Conservation (phyloP, 2,888 invertebrate genomes). For the Tinea trinotella region DNA sequence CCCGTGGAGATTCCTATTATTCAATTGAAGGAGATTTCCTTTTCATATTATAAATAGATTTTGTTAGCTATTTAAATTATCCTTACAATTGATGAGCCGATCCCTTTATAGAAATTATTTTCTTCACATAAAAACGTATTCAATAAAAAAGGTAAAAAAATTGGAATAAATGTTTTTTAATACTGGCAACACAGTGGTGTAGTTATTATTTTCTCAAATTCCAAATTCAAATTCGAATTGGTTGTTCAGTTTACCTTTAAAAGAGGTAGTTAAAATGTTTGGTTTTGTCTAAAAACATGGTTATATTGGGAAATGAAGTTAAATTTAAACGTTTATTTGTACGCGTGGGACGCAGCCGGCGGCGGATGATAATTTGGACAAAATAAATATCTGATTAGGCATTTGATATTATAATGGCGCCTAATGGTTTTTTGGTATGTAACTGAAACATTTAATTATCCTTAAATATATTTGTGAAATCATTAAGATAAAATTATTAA, state of each 20-base stretch:
- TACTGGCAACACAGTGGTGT: background rate
- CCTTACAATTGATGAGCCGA: background rate
- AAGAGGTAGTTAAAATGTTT: background rate
- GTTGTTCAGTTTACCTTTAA: background rate
- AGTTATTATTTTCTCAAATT: too few species aligned
- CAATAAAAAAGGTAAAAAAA: background rate
- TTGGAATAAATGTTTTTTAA: background rate
- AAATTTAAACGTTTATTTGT: too few species aligned
- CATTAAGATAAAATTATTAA: too few species aligned
- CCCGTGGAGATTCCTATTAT: background rate
- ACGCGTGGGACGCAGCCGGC: background rate
- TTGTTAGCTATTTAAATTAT: background rate
- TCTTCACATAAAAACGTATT: background rate
- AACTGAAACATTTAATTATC: background rate
- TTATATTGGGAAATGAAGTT: background rate
- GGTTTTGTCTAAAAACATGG: background rate
- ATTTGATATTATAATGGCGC: background rate
- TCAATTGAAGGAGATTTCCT: conserved; percentile 7
- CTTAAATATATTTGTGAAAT: too few species aligned
- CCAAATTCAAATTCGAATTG: background rate
- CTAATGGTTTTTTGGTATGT: background rate
- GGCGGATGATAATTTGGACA: background rate
- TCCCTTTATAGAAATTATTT: background rate
- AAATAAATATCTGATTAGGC: background rate
- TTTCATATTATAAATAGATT: conserved; percentile 7